Evolutionary conservation across 2,888 invertebrate species (phyloP).

Genomic region (Drosophila macrospina): DNA sequence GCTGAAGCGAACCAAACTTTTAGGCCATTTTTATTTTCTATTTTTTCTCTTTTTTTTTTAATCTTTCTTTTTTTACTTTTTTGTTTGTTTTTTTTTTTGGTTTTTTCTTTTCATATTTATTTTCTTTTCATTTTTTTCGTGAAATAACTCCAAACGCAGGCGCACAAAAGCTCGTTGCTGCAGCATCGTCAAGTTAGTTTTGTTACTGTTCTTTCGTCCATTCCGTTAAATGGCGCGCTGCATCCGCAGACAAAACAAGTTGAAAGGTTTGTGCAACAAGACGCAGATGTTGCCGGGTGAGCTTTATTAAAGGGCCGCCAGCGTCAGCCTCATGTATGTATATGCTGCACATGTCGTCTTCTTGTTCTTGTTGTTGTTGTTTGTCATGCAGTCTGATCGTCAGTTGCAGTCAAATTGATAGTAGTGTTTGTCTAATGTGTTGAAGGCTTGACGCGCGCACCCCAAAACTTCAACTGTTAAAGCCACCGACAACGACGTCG

Average conservation of each 20-base stretch:
- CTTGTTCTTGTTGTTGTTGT: not conserved
- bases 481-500: constrained; percentile 18
- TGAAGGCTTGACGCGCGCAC: constrained; percentile 49
- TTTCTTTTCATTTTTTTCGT: constrained; percentile 13
- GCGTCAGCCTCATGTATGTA: constrained; percentile 15
- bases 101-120: constrained; percentile 1
- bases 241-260: constrained; percentile 35
- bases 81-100: constrained; percentile 2
- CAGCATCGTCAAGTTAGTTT: not conserved
- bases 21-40: constrained; percentile 1
- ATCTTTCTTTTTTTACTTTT: constrained; percentile 3
- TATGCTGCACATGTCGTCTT: not conserved
- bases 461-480: not conserved
- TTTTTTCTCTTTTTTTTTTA: not conserved
- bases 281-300: constrained; percentile 18
- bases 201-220: not conserved
- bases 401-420: not conserved
- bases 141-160: constrained; percentile 15
- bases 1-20: constrained; percentile 6
- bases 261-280: constrained; percentile 19
- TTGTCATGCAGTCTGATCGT: constrained; percentile 6
- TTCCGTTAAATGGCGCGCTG: constrained; percentile 5
- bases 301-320: constrained; percentile 19
- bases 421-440: constrained; percentile 9
- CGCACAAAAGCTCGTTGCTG: constrained; percentile 34